A percentile compares a stretch with the other conserved stretches of the same genome.
phyloP scores from a whole-genome alignment of 2,113 vertebrate species.

The Corydoras sp. region DNA sequence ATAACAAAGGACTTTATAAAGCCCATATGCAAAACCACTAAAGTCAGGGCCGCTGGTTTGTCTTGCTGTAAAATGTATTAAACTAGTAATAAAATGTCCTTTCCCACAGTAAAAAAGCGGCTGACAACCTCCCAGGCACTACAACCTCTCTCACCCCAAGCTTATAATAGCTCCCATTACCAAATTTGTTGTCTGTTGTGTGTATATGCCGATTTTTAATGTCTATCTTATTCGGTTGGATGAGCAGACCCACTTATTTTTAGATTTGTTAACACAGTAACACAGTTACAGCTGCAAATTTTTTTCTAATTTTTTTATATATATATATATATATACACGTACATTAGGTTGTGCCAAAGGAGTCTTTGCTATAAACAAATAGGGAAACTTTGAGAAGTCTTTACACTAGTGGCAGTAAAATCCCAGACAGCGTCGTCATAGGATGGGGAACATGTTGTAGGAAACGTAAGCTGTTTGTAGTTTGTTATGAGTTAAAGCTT shows the following conservation, averaged over 20 bases:
- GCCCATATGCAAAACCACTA: conserved; percentile 49
- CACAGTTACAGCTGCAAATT: neutral
- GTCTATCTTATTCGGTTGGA: conserved; percentile 21
- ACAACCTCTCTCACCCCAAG: conserved; percentile 12
- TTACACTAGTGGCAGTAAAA: conserved; percentile 20
- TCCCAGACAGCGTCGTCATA: conserved; percentile 9
- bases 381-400: conserved; percentile 18
- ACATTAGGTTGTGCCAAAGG: neutral
- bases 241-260: neutral
- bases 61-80: conserved; percentile 53
- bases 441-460: conserved; percentile 17
- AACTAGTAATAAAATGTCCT: conserved; percentile 48
- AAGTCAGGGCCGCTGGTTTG: conserved; percentile 45
- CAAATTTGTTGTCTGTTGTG: conserved; percentile 23
- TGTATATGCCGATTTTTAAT: conserved; percentile 33
- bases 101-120: conserved; percentile 54
- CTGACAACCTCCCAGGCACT: conserved; percentile 48
- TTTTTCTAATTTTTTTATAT: no score
- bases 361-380: conserved; percentile 1
- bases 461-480: conserved; percentile 28
- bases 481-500: neutral
- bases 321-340: no score
- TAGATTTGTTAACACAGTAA: neutral
- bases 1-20: conserved; percentile 51
- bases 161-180: conserved; percentile 2